Evolutionary conservation across 2,113 vertebrate genomes (phyloP), one percentile per base, ranked within the genome.

Genomic region (Salminus brasiliensis): DNA sequence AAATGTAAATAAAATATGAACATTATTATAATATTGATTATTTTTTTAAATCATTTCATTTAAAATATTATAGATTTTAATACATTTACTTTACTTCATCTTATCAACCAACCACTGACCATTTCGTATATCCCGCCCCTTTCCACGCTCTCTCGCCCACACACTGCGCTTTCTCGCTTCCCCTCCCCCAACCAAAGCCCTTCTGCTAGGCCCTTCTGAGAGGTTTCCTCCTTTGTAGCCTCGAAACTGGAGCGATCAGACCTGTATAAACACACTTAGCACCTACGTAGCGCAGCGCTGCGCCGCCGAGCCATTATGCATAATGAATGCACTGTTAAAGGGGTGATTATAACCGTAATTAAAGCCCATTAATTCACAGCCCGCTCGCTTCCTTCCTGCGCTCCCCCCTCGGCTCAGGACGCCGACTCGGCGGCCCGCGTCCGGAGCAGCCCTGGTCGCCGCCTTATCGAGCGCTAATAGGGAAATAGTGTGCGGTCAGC

Each of bases 321-420:
- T 76, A 59, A 71, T 67, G 43, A 70, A 72, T 60, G 43, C 59
- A 55, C 60, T 34, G 67, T 63, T 27, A 62, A 74, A 60, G 65
- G 45, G 69, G 60, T 81, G 79, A 85, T 81, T 81, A 83, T 71
- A 75, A 78, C 74, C n/a, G 47, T 70, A 72, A 83, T 74, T 83
- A 82, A 59, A 2, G 27, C 32, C 25, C 60, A 39, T 66, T 79
- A 79, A 85, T 81, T 76, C 76, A 69, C 23, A 23, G 25, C 45
- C 68, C 59, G 30, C 69, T 72, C 65, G 15, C 72, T 70, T 60
- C 70, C 30, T 67, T 36, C 43, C n/a, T n/a, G n/a, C n/a, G n/a
- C n/a, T n/a, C n/a, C 45, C 25, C 49, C 15, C 21, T 27, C 55
- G 23, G 10, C 9, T 27, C 4, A 1, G n/a, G 0, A 5, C 52